Conservation (phyloP, 1,140 invertebrate species). For the Camponotus vicinus region DNA sequence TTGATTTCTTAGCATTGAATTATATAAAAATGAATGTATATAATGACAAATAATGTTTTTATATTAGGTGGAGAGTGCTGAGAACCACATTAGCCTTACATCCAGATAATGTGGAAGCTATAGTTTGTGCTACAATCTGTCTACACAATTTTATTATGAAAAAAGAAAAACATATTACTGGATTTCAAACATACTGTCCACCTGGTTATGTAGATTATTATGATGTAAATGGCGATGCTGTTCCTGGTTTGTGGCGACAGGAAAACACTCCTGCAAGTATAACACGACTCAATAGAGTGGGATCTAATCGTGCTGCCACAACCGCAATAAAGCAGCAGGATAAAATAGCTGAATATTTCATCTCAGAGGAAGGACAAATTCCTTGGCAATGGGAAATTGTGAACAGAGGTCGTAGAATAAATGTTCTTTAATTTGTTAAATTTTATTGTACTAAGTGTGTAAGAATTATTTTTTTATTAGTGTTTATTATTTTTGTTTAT, state of each 20-base stretch:
- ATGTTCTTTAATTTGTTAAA: background rate
- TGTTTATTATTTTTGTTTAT: too few species aligned
- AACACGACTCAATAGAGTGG: conserved; percentile 26
- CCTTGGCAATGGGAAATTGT: background rate
- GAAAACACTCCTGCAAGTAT: background rate
- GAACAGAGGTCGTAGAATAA: background rate
- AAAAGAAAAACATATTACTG: background rate
- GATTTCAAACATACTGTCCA: conserved; percentile 25
- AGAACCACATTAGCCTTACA: background rate
- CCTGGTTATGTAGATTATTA: conserved; percentile 16
- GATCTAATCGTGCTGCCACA: conserved; percentile 19
- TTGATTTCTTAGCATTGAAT: conserved; percentile 4
- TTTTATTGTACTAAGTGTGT: background rate
- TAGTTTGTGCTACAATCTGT: conserved; percentile 19
- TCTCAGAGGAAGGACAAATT: conserved; percentile 1
- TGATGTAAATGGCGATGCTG: background rate
- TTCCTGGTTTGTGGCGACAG: conserved; percentile 14
- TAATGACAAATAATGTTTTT: background rate
- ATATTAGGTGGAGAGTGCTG: conserved; percentile 20
- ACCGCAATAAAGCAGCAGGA: background rate
- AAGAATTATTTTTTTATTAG: background rate
- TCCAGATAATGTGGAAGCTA: conserved; percentile 1
- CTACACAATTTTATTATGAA: conserved; percentile 27
- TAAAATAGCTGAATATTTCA: conserved; percentile 7
- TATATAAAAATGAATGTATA: conserved; percentile 3